Evolutionary conservation across 2,888 invertebrate genomes (phyloP).

Genomic region (Drosophila neonasuta): DNA sequence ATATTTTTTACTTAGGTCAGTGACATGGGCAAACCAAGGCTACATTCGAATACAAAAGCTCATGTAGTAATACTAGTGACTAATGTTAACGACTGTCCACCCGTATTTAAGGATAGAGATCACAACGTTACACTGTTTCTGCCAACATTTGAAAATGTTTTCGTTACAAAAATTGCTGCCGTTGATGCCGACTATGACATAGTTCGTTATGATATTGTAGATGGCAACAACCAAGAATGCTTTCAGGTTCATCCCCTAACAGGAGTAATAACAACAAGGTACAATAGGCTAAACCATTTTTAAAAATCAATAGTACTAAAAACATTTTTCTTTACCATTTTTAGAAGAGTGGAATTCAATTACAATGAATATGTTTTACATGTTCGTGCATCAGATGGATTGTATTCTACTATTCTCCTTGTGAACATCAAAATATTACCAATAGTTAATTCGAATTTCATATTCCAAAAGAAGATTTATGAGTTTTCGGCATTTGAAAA

Average conservation of each 20-base stretch:
- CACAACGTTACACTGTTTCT: slow-evolving; percentile 90
- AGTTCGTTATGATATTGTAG: slow-evolving; percentile 90
- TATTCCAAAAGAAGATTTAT: slow-evolving; percentile 91
- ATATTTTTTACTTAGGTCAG: slow-evolving; percentile 84
- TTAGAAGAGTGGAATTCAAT: slow-evolving; percentile 84
- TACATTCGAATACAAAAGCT: slow-evolving; percentile 90
- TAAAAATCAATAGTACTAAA: background rate
- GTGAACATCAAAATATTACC: slow-evolving; percentile 87
- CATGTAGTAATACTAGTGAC: slow-evolving; percentile 89
- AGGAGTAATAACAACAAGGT: slow-evolving; percentile 86
- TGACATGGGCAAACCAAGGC: slow-evolving; percentile 91
- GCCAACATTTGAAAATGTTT: slow-evolving; percentile 91
- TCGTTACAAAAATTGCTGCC: slow-evolving; percentile 87
- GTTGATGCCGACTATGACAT: slow-evolving; percentile 88
- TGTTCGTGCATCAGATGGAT: slow-evolving; percentile 93
- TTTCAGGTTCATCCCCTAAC: slow-evolving; percentile 88
- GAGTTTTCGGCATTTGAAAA: slow-evolving; percentile 93
- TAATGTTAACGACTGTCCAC: slow-evolving; percentile 96
- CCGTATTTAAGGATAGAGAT: slow-evolving; percentile 87
- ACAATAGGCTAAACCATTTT: slow-evolving; percentile 1
- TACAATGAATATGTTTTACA: slow-evolving; percentile 87
- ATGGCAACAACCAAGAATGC: slow-evolving; percentile 89
- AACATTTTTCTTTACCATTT: slow-evolving; percentile 4
- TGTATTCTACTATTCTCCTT: slow-evolving; percentile 88
- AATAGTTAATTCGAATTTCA: slow-evolving; percentile 88